Evolutionary conservation across 2,888 invertebrate genomes (phyloP).

Genomic region (Sylvicola cinctus): DNA sequence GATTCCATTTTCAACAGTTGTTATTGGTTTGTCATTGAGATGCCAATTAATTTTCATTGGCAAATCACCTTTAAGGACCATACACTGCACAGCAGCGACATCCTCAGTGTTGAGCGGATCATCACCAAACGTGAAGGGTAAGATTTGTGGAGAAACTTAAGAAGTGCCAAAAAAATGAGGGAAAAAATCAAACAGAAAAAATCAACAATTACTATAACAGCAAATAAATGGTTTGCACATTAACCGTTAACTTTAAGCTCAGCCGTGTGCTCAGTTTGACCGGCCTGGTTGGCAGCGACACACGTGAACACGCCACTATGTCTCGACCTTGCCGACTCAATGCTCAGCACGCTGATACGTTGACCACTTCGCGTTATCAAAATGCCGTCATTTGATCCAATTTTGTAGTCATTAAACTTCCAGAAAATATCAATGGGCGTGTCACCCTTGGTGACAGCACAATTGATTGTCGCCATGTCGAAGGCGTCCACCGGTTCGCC

Average conservation of each 20-base stretch:
- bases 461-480: slow-evolving; percentile 49
- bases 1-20: slow-evolving; percentile 18
- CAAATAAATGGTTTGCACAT: background rate
- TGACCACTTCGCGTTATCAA: slow-evolving; percentile 37
- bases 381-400: slow-evolving; percentile 26
- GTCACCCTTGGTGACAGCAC: slow-evolving; percentile 57
- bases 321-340: slow-evolving; percentile 42
- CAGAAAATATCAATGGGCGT: slow-evolving; percentile 37
- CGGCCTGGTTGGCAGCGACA: slow-evolving; percentile 47
- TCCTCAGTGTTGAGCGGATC: slow-evolving; percentile 31
- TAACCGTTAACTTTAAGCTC: slow-evolving; percentile 53
- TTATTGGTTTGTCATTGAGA: slow-evolving; percentile 25
- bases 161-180: slow-evolving; percentile 5
- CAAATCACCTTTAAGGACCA: slow-evolving; percentile 38
- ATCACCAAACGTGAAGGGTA: slow-evolving; percentile 32
- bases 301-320: slow-evolving; percentile 61
- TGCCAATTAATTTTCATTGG: slow-evolving; percentile 46
- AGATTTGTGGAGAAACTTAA: slow-evolving; percentile 33
- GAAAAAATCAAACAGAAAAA: background rate
- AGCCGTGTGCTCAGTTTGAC: slow-evolving; percentile 44
- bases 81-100: slow-evolving; percentile 32
- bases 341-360: slow-evolving; percentile 43
- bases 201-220: background rate
- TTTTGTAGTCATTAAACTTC: slow-evolving; percentile 1
- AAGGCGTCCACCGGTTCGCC: slow-evolving; percentile 57